Conservation (phyloP, 2,113 vertebrate species). For the Numenius arquata region DNA sequence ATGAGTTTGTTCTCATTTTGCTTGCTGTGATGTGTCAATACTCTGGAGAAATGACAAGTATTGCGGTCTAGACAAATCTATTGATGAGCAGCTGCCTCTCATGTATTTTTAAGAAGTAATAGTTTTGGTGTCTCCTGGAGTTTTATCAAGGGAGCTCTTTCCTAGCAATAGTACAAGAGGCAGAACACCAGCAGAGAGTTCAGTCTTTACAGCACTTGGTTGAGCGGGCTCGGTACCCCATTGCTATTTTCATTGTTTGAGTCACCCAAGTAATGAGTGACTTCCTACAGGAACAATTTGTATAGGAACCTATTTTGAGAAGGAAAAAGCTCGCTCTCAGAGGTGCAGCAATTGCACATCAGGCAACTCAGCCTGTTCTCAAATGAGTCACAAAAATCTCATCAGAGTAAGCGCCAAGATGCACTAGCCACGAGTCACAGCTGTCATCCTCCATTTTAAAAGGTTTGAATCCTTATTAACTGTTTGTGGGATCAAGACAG, state of each 20-base stretch:
- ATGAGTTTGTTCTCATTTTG: neutral
- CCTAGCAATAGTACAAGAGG: neutral
- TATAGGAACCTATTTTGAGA: neutral
- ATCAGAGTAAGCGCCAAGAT: neutral
- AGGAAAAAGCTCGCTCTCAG: neutral
- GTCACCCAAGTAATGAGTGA: neutral
- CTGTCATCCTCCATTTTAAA: neutral
- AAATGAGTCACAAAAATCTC: constrained; percentile 7
- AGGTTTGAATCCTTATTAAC: neutral
- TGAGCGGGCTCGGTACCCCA: neutral
- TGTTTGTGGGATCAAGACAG: neutral
- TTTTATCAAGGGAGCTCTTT: neutral
- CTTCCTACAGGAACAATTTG: neutral
- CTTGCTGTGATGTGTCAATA: neutral
- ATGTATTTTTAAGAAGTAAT: neutral
- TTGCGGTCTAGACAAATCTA: neutral
- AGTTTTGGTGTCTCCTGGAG: neutral
- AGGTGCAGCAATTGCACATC: neutral
- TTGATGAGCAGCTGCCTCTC: neutral
- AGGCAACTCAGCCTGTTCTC: neutral
- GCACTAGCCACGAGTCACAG: neutral
- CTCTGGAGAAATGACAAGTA: neutral
- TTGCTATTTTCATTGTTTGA: neutral
- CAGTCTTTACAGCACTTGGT: neutral
- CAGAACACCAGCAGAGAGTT: neutral